phyloP scores from a whole-genome alignment of 2,888 invertebrate species.

The Agrochola lota region DNA sequence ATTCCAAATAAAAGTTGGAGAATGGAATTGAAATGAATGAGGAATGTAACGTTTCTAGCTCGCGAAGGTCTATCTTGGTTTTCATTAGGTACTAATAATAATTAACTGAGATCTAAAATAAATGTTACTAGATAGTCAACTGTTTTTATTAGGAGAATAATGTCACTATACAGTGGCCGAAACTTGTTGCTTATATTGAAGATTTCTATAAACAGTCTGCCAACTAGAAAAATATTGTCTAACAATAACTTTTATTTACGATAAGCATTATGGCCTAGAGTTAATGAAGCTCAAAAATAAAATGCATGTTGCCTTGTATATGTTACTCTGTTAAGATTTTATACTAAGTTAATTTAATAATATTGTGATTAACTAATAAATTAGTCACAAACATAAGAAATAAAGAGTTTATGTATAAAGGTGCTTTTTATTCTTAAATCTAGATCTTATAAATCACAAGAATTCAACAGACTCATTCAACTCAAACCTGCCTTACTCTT shows the following conservation, averaged over 20 bases:
- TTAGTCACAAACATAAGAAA: conserved; percentile 61
- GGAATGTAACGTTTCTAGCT: conserved; percentile 5
- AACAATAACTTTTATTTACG: conserved; percentile 32
- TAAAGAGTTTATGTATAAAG: conserved; percentile 61
- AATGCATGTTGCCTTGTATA: conserved; percentile 70
- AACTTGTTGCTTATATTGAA: conserved; percentile 47
- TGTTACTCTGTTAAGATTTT: conserved; percentile 74
- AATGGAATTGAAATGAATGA: conserved; percentile 42
- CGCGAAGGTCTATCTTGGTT: conserved; percentile 8
- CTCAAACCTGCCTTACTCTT: background rate
- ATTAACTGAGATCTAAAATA: conserved; percentile 16
- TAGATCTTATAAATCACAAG: conserved; percentile 5
- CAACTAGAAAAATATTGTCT: conserved; percentile 24
- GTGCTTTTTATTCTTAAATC: conserved; percentile 46
- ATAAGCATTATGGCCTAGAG: conserved; percentile 39
- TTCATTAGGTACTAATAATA: conserved; percentile 36
- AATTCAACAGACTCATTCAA: background rate
- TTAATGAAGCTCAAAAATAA: conserved; percentile 48
- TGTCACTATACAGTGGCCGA: conserved; percentile 22
- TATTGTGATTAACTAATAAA: conserved; percentile 69
- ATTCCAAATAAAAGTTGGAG: conserved; percentile 24
- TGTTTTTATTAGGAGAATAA: conserved; percentile 17
- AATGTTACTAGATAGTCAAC: conserved; percentile 42
- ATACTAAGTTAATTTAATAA: conserved; percentile 67
- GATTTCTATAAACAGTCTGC: background rate